Evolutionary conservation across 2,113 vertebrate species (phyloP).

Genomic region (Phrynocephalus versicolor): DNA sequence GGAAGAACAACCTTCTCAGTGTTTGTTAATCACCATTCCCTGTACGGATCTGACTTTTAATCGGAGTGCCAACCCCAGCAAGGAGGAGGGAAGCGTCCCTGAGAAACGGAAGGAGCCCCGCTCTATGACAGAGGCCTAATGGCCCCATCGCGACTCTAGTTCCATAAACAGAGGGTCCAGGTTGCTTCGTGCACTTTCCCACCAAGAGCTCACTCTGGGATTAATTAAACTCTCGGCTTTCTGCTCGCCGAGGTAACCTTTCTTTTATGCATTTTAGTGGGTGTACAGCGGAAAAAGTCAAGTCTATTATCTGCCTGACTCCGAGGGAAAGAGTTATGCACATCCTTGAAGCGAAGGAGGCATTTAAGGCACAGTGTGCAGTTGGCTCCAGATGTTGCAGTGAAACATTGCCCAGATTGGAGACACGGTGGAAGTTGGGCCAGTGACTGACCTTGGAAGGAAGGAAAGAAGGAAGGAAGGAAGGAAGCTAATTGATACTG

Average conservation of each 20-base stretch:
- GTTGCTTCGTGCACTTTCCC: constrained; percentile 49
- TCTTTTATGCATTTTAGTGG: constrained; percentile 67
- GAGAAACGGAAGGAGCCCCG: constrained; percentile 12
- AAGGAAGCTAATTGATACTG: too few relatives aligned
- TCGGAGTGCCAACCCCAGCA: constrained; percentile 21
- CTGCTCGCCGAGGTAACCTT: constrained; percentile 62
- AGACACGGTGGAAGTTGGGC: neutral
- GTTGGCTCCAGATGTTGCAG: neutral
- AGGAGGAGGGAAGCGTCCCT: constrained; percentile 21
- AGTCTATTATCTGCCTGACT: constrained; percentile 61
- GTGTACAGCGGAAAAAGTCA: constrained; percentile 61
- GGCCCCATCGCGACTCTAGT: constrained; percentile 53
- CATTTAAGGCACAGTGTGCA: neutral
- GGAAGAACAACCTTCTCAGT: constrained; percentile 32
- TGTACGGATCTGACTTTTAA: constrained; percentile 32
- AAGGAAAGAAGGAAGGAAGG: too few relatives aligned
- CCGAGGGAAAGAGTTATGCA: constrained; percentile 47
- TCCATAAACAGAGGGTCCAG: constrained; percentile 63
- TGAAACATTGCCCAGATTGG: neutral
- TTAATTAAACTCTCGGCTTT: constrained; percentile 68
- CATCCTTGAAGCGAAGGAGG: neutral
- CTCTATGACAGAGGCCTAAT: constrained; percentile 24
- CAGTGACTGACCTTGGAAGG: too few relatives aligned
- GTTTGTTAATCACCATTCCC: constrained; percentile 38
- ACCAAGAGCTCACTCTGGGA: constrained; percentile 61